These are phyloP conservation scores for Drosophila gunungcola DNA, from an alignment of 1,140 invertebrate species.

Conservation along the genomic window DNA sequence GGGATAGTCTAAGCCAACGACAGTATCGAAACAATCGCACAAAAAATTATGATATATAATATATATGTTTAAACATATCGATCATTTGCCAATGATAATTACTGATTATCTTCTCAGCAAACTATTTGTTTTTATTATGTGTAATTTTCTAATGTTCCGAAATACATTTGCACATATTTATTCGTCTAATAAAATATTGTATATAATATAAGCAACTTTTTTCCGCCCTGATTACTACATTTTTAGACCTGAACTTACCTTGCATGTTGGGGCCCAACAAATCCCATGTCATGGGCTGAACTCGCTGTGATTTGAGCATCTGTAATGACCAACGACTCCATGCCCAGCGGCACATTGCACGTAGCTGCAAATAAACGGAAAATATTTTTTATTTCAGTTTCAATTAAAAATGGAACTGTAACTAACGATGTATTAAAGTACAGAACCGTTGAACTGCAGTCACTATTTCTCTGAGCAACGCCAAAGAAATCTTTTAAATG, in stretches of 20 bases:
- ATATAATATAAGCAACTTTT: too few relatives aligned
- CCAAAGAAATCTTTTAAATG: constrained; percentile 73
- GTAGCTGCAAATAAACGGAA: constrained; percentile 87
- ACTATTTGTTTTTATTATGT: too few relatives aligned
- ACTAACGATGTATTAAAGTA: constrained; percentile 64
- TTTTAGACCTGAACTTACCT: constrained; percentile 87
- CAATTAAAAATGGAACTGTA: constrained; percentile 26
- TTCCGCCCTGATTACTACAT: too few relatives aligned
- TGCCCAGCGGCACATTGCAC: constrained; percentile 93
- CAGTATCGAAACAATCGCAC: too few relatives aligned
- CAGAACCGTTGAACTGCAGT: constrained; percentile 20
- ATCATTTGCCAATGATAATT: too few relatives aligned
- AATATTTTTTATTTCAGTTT: constrained; percentile 12
- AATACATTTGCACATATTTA: too few relatives aligned
- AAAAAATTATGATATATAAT: too few relatives aligned
- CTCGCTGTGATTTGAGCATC: constrained; percentile 94
- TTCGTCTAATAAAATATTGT: too few relatives aligned
- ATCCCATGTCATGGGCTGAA: constrained; percentile 95
- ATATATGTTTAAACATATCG: too few relatives aligned
- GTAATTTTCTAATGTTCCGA: too few relatives aligned
- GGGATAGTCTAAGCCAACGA: too few relatives aligned
- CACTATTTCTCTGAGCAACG: constrained; percentile 13
- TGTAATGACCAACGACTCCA: constrained; percentile 95
- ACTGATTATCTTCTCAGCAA: too few relatives aligned
- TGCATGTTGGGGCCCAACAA: constrained; percentile 95